phyloP scores from a whole-genome alignment of 2,113 vertebrate genomes.

The Spermophilus dauricus region DNA sequence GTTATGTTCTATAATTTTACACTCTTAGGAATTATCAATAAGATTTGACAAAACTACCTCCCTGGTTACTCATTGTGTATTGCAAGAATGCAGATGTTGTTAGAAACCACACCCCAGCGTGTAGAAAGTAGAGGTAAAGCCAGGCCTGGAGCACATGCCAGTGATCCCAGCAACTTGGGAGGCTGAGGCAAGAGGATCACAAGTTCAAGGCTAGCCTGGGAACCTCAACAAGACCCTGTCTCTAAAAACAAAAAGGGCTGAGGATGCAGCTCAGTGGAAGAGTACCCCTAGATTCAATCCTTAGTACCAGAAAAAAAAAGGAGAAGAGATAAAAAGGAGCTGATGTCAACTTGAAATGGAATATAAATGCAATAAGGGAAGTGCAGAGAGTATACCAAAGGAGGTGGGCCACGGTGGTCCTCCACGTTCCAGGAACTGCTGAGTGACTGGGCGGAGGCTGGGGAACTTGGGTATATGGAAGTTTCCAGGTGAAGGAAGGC shows the following conservation, averaged over 20 bases:
- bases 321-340: background rate
- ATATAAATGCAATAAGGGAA: background rate
- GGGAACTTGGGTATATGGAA: background rate
- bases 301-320: background rate
- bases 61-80: background rate
- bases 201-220: background rate
- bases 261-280: background rate
- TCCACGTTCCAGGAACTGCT: background rate
- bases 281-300: background rate
- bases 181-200: background rate
- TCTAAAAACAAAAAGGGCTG: background rate
- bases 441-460: background rate
- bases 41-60: background rate
- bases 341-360: background rate
- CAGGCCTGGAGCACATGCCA: background rate
- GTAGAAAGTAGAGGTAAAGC: background rate
- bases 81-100: background rate
- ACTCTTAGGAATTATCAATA: background rate
- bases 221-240: background rate
- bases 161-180: background rate
- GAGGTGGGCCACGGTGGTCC: background rate
- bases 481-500: background rate
- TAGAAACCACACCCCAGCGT: background rate
- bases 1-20: background rate
- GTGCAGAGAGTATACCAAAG: background rate